Evolutionary conservation across 2,113 vertebrate genomes (phyloP), one percentile per base, ranked within the genome.

Genomic region (Bos javanicus): DNA sequence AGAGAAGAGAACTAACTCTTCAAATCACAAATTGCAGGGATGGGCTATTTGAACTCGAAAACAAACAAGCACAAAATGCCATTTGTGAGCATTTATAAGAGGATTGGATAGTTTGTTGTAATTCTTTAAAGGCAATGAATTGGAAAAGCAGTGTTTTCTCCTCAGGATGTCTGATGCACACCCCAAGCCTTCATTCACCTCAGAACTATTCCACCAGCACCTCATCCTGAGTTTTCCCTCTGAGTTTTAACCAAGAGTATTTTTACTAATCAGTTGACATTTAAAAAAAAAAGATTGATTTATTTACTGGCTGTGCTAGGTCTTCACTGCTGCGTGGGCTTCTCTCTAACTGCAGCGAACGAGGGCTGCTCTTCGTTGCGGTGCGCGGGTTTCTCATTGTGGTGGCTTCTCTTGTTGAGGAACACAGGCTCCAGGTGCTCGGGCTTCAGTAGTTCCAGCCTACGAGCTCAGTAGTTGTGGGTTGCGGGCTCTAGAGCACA

Each of bases 1-100:
- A 64, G 13, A 88, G 48, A 39, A 82, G 76, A 97, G 74, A 83
- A 60, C 16, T 91, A 83, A 60, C 16, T 91, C 54, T 86, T 93
- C 16, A 59, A 52, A 52, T 85, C 59, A 48, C 85, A 82, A 36
- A 76, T 94, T 80, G 59, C n/a, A 74, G 16, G 30, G 46, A 76
- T 2, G 8, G 15, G 16, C 28, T 39, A 3, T 64, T 85, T 62
- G 78, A 50, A 30, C 28, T 56, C 62, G 50, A 76, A 97, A 74
- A 95, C 23, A 80, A 89, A 33, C 30, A 62, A 28, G 60, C 36
- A 43, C 57, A 59, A n/a, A 67, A 50, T 93, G n/a, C 52, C 67
- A 67, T 90, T 54, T 78, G 14, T 56, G n/a, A 86, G 88, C 52
- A 4, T 64, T 60, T 67, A 15, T 19, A 16, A 87, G 91, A 43